Conservation (phyloP, 2,888 invertebrate species). For the Chydorus sphaericus region DNA sequence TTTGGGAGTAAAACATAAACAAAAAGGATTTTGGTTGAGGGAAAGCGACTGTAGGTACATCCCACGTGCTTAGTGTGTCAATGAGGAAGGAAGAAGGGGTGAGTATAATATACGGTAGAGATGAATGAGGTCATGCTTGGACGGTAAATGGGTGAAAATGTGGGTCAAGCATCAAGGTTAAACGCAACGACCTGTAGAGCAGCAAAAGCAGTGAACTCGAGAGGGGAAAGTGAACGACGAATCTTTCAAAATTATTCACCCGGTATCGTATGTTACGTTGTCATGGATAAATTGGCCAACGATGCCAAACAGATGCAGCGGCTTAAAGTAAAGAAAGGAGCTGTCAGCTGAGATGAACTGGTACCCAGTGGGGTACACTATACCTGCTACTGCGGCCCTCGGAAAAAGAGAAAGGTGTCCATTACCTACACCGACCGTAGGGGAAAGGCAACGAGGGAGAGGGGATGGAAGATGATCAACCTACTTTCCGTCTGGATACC, state of each 20-base stretch:
- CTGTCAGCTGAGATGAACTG: no score
- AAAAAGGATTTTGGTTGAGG: background rate
- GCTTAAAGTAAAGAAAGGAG: background rate
- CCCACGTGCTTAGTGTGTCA: background rate
- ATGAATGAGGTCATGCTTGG: conserved; percentile 4
- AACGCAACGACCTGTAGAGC: background rate
- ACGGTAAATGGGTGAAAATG: background rate
- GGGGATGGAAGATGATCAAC: background rate
- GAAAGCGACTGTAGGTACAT: background rate
- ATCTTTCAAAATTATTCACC: background rate
- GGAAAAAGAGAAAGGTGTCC: no score
- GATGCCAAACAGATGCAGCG: background rate
- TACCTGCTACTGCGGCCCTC: no score
- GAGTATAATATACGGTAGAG: conserved; percentile 1
- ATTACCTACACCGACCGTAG: no score
- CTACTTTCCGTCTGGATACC: background rate
- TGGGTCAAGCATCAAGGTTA: conserved; percentile 7
- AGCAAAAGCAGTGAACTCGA: background rate
- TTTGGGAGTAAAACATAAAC: no score
- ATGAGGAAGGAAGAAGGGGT: background rate
- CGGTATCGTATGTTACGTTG: background rate
- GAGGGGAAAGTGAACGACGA: conserved; percentile 4
- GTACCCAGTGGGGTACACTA: no score
- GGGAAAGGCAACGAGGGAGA: background rate
- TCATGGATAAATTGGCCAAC: background rate